A percentile compares a stretch with the other conserved stretches of the same genome.
Conservation (phyloP, 1,140 invertebrate genomes). For the Drosophila ohnishii region DNA sequence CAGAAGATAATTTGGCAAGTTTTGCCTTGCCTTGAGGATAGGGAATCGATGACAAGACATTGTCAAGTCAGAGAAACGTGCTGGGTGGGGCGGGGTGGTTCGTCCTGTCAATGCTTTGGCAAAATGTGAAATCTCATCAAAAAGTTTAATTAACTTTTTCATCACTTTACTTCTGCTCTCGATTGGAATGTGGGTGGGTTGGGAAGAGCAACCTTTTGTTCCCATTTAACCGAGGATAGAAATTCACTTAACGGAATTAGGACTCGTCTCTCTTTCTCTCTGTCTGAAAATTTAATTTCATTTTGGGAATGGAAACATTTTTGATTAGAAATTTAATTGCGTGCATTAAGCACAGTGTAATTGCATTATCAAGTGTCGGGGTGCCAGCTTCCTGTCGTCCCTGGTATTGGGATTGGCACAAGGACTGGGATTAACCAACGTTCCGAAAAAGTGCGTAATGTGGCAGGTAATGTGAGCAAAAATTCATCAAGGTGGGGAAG, state of each 20-base stretch:
- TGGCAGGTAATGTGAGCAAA: conserved; percentile 22
- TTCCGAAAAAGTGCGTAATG: conserved; percentile 21
- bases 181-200: neutral
- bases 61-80: conserved; percentile 32
- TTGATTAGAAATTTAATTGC: conserved; percentile 75
- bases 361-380: conserved; percentile 61
- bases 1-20: conserved; percentile 59
- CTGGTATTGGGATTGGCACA: neutral
- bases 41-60: conserved; percentile 48
- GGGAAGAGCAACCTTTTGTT: conserved; percentile 3
- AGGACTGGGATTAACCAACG: conserved; percentile 24
- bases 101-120: conserved; percentile 57
- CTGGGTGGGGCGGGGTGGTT: neutral
- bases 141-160: conserved; percentile 82
- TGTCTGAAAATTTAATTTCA: conserved; percentile 55
- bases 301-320: conserved; percentile 47
- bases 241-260: conserved; percentile 72
- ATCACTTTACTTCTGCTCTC: conserved; percentile 75
- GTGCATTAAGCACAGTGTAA: conserved; percentile 68
- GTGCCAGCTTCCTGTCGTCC: neutral
- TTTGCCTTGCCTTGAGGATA: conserved; percentile 2
- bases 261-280: conserved; percentile 1
- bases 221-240: conserved; percentile 56
- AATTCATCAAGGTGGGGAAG: conserved; percentile 37
- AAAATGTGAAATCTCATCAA: conserved; percentile 78